A percentile compares a stretch with the other conserved stretches of the same genome.
Evolutionary conservation across 2,797 vertebrate genomes (phyloP).

Genomic region (Gobionotothen gibberifrons): DNA sequence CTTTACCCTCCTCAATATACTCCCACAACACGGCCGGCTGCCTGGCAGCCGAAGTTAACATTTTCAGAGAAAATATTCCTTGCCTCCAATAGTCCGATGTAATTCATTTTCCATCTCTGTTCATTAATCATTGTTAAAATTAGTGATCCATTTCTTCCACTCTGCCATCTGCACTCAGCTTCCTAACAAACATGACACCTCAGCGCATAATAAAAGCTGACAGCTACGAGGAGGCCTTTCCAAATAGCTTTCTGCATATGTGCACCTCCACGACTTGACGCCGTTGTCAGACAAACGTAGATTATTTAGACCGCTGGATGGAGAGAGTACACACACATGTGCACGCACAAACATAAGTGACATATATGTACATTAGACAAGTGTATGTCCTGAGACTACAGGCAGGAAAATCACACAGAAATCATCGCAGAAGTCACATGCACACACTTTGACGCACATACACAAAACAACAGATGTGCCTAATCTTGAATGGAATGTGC

Average conservation of each 20-base stretch:
- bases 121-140: slow-evolving; percentile 99
- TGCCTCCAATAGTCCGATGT: slow-evolving; percentile 99
- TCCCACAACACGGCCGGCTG: slow-evolving; percentile 80
- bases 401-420: slow-evolving; percentile 12
- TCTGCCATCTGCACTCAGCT: slow-evolving; percentile 99
- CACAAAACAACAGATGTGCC: slow-evolving; percentile 69
- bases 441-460: slow-evolving; percentile 39
- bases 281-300: slow-evolving; percentile 99
- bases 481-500: slow-evolving; percentile 75
- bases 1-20: slow-evolving; percentile 85
- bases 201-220: slow-evolving; percentile 99
- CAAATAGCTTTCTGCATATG: slow-evolving; percentile 99
- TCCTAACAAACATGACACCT: slow-evolving; percentile 99
- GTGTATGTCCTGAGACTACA: background rate
- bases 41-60: slow-evolving; percentile 98
- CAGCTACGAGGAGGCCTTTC: slow-evolving; percentile 99
- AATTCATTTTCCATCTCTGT: slow-evolving; percentile 99
- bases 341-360: background rate
- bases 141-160: slow-evolving; percentile 99
- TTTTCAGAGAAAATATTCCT: slow-evolving; percentile 99
- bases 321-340: slow-evolving; percentile 52
- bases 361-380: slow-evolving; percentile 2
- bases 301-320: slow-evolving; percentile 94
- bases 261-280: slow-evolving; percentile 97
- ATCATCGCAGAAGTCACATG: slow-evolving; percentile 36